A percentile compares a stretch with the other conserved stretches of the same genome.
These are phyloP conservation scores for Pristionchus pacificus DNA, from an alignment of 1,140 invertebrate genomes.

Conservation along the genomic window DNA sequence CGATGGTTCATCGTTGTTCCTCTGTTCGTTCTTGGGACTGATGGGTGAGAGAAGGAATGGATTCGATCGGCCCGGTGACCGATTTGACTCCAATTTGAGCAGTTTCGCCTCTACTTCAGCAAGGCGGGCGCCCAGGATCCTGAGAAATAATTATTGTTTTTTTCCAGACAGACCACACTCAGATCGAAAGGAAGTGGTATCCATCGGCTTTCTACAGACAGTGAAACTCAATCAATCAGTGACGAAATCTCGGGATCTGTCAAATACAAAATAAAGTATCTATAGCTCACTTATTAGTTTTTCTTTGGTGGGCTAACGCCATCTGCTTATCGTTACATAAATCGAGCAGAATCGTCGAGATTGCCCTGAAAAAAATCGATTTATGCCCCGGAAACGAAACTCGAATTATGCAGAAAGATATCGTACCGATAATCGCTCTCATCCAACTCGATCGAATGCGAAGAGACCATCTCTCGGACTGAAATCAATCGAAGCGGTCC, in stretches of 20 bases:
- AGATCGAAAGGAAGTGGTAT: too few relatives aligned
- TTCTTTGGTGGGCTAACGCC: slow-evolving; percentile 25
- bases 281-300: slow-evolving; percentile 26
- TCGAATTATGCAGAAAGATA: too few relatives aligned
- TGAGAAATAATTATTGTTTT: neutral
- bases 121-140: neutral
- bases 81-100: neutral
- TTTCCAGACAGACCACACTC: too few relatives aligned
- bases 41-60: too few relatives aligned
- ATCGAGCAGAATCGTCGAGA: slow-evolving; percentile 30
- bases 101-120: neutral
- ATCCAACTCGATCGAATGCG: slow-evolving; percentile 29
- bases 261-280: neutral
- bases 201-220: too few relatives aligned
- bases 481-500: too few relatives aligned
- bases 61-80: neutral
- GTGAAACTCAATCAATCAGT: neutral
- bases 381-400: too few relatives aligned
- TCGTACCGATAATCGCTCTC: slow-evolving; percentile 24
- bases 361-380: too few relatives aligned
- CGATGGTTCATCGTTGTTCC: too few relatives aligned
- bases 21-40: too few relatives aligned
- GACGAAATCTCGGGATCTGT: neutral
- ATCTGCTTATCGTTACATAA: slow-evolving; percentile 35
- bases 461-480: slow-evolving; percentile 28